A percentile compares a stretch with the other conserved stretches of the same genome.
phyloP scores from a whole-genome alignment of 2,113 vertebrate genomes.

The Fulica atra region DNA sequence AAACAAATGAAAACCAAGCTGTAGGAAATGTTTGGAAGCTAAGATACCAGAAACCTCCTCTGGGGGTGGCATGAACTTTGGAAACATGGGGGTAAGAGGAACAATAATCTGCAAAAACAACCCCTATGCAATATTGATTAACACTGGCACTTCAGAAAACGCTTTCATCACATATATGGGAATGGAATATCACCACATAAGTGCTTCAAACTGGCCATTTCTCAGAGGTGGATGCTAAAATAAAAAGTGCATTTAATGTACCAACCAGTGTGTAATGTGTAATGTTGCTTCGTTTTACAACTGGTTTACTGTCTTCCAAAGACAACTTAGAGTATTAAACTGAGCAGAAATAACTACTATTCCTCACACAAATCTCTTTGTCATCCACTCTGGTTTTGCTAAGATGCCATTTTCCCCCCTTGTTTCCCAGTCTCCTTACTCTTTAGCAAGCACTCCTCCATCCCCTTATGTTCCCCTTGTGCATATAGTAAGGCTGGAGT shows the following conservation, averaged over 20 bases:
- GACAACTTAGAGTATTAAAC: neutral
- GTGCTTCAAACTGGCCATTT: neutral
- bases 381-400: slow-evolving; percentile 12
- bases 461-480: slow-evolving; percentile 55
- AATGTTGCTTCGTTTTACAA: neutral
- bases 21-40: neutral
- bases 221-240: neutral
- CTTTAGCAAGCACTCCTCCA: slow-evolving; percentile 38
- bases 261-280: neutral
- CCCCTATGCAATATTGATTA: neutral
- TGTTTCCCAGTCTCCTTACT: slow-evolving; percentile 32
- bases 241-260: neutral
- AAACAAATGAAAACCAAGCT: neutral
- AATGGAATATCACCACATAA: neutral
- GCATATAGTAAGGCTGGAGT: slow-evolving; percentile 65
- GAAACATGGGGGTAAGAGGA: neutral
- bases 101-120: neutral
- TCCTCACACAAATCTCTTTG: slow-evolving; percentile 9
- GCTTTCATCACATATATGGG: neutral
- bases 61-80: neutral
- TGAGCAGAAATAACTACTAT: neutral
- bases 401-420: slow-evolving; percentile 27
- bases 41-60: neutral
- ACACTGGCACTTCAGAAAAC: neutral
- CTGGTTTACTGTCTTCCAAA: neutral